Conservation (phyloP, 2,888 invertebrate species). For the Oxycera nigricornis region DNA sequence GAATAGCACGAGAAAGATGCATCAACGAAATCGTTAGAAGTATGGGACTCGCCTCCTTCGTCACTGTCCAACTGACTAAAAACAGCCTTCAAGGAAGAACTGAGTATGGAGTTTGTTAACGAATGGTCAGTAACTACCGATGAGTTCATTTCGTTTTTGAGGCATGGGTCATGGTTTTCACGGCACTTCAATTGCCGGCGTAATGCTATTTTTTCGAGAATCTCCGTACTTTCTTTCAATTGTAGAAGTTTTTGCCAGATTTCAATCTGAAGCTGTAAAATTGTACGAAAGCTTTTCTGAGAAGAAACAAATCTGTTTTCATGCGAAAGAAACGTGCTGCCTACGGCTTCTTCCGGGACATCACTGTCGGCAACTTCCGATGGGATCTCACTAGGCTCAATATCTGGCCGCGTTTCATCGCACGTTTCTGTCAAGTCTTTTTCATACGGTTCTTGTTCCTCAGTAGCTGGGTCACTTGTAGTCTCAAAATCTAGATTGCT, state of each 20-base stretch:
- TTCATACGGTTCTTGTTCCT: neutral
- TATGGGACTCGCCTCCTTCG: neutral
- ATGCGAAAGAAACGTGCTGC: neutral
- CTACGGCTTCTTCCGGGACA: neutral
- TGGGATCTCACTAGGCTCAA: neutral
- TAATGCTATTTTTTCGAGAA: constrained; percentile 10
- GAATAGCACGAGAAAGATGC: constrained; percentile 13
- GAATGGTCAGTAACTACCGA: neutral
- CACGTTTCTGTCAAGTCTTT: neutral
- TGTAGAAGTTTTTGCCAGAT: constrained; percentile 8
- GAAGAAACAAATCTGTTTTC: neutral
- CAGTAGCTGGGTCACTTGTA: neutral
- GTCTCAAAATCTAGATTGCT: constrained; percentile 3
- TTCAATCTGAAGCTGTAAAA: constrained; percentile 17
- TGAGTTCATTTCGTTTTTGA: neutral
- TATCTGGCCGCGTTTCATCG: neutral
- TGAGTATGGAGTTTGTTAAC: neutral
- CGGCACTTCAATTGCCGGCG: neutral
- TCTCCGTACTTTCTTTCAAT: constrained; percentile 6
- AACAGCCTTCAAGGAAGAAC: constrained; percentile 5
- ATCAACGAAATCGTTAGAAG: neutral
- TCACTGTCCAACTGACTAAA: neutral
- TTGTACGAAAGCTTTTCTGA: constrained; percentile 7
- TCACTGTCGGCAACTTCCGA: neutral
- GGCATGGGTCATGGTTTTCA: neutral